Base-by-base conservation (phyloP, 1,140 invertebrate genomes). In the Rhagoletis pomonella region DNA sequence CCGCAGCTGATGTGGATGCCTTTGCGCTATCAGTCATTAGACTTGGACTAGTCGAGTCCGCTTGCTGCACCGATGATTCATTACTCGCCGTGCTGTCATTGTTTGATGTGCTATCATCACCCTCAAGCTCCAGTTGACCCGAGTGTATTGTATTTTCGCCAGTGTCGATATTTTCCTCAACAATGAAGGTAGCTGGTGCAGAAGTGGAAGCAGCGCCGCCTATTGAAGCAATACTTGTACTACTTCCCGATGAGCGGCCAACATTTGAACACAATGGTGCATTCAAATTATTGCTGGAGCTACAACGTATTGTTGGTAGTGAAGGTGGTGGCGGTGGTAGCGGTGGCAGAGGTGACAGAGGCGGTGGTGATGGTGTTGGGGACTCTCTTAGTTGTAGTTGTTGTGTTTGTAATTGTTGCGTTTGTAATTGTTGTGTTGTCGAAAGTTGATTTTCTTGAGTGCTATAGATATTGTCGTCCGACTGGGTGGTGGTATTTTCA, bases 271-370 rank as follows among this genome's bases (percentile, higher is more conserved):
- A 88, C 2, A 91, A 86, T 86, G 91, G 86, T 14, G 91, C 88
- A 88, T 91, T 90, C 77, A 92, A 88, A 89, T 92, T 92, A 86
- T 91, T 92, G 84, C 91, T 90, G 67, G 90, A 90, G 81, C 91
- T 92, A 65, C 90, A 92, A 14, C 90, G 91, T 86, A 92, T 86
- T 87, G 88, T 69, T 87, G 69, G 47, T 4, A 86, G 29, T 39
- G 73, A 19, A 2, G 47, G 44, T 59, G n/a, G n/a, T n/a, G 42
- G 9, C 19, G 55, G 58, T 44, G 59, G 59, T 62, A 58, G 58
- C 29, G 84, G 84, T 17, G 55, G 12, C n/a, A 58, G 5, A n/a
- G 14, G 73, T 47, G 50, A 29, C 17, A 58, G 84, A 29, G 29
- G 12, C n/a, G 84, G 5, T 55, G 14, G 73, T 47, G 50, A 29